These are phyloP conservation scores for Phylloscopus collybita DNA, from an alignment of 2,797 vertebrate genomes.

Conservation along the genomic window DNA sequence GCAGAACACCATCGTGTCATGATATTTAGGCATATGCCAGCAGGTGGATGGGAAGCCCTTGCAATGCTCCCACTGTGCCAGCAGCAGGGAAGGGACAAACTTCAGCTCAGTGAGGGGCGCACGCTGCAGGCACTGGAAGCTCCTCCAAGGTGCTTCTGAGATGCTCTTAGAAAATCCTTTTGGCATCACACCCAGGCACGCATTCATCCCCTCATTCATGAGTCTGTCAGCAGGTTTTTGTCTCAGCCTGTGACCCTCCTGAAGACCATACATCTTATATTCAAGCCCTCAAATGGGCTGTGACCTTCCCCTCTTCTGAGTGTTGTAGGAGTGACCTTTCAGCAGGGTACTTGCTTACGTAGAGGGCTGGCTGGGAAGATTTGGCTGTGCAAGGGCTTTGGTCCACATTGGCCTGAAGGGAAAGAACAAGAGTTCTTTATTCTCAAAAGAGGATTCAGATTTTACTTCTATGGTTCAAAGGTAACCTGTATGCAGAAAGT, in stretches of 20 bases:
- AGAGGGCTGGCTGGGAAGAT: not conserved
- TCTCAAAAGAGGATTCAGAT: conserved; percentile 21
- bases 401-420: not conserved
- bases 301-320: conserved; percentile 47
- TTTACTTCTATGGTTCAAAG: not conserved
- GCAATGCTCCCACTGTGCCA: not conserved
- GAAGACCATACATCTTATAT: conserved; percentile 77
- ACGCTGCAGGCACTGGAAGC: not conserved
- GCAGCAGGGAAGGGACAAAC: conserved; percentile 1
- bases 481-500: not conserved
- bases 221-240: conserved; percentile 67
- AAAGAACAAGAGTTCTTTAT: conserved; percentile 52
- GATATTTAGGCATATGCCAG: not conserved
- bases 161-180: conserved; percentile 21
- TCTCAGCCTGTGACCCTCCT: conserved; percentile 52
- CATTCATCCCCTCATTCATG: conserved; percentile 58
- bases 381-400: not conserved
- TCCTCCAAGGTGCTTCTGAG: not conserved
- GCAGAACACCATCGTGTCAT: not conserved
- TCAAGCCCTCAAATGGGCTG: conserved; percentile 33
- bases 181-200: not conserved
- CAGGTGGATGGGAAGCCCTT: not conserved
- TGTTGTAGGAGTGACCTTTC: conserved; percentile 70
- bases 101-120: not conserved
- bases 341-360: conserved; percentile 39